Percentiles rank a stretch among this genome's conserved stretches.
phyloP scores from a whole-genome alignment of 2,888 invertebrate species.

The Azorinus chamasolen region DNA sequence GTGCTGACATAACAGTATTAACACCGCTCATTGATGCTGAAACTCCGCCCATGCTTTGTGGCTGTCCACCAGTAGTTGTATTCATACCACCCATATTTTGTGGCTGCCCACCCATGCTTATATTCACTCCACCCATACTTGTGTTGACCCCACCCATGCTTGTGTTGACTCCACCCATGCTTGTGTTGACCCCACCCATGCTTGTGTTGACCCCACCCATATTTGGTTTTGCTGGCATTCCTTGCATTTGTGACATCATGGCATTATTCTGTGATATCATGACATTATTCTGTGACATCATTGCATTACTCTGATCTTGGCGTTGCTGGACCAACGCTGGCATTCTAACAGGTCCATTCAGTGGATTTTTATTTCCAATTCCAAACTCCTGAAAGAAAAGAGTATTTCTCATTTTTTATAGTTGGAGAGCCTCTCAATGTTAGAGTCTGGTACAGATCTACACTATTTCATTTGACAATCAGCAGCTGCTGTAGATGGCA shows the following conservation, averaged over 20 bases:
- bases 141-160: constrained; percentile 25
- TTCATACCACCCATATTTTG: constrained; percentile 17
- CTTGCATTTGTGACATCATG: too few relatives aligned
- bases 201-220: constrained; percentile 1
- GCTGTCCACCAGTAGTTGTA: constrained; percentile 11
- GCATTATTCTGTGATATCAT: too few relatives aligned
- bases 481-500: too few relatives aligned
- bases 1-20: constrained; percentile 17
- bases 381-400: constrained; percentile 16
- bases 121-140: constrained; percentile 17
- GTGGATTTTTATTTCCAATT: constrained; percentile 23
- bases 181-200: constrained; percentile 9
- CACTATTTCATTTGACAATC: too few relatives aligned
- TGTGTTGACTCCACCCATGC: constrained; percentile 20
- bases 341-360: constrained; percentile 27
- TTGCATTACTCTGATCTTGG: background rate
- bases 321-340: background rate
- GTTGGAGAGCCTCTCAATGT: too few relatives aligned
- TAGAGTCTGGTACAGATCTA: too few relatives aligned
- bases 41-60: constrained; percentile 7
- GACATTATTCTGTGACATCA: too few relatives aligned
- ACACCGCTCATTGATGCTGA: constrained; percentile 15
- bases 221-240: background rate
- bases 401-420: background rate
- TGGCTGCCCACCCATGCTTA: constrained; percentile 10